Conservation (phyloP, 2,888 invertebrate species). For the Mayetiola destructor region DNA sequence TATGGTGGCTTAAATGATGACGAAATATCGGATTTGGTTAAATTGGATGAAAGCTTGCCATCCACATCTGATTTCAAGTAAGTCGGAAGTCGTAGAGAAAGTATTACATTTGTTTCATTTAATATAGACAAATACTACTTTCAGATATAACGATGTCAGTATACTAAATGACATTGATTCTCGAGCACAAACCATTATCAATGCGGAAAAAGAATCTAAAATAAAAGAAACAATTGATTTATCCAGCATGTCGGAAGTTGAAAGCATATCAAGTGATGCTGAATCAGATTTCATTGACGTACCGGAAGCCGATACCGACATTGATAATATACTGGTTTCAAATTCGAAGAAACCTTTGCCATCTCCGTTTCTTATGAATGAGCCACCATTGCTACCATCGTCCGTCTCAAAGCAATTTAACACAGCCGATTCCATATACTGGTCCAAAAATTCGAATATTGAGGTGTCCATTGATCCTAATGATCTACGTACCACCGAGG, state of each 20-base stretch:
- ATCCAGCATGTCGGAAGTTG: neutral
- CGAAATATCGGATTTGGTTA: constrained; percentile 44
- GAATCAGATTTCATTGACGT: constrained; percentile 29
- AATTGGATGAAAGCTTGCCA: neutral
- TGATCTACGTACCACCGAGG: constrained; percentile 32
- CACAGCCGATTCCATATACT: too few species aligned
- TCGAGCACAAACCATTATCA: neutral
- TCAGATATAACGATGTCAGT: constrained; percentile 15
- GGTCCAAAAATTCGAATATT: constrained; percentile 13
- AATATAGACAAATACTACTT: neutral
- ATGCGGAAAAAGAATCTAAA: neutral
- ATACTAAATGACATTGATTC: neutral
- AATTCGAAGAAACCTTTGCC: neutral
- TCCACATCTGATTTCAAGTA: constrained; percentile 15
- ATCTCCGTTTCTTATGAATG: neutral
- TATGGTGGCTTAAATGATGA: constrained; percentile 58
- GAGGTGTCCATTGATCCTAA: constrained; percentile 38
- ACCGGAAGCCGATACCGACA: constrained; percentile 23
- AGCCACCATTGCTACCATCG: neutral
- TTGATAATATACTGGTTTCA: constrained; percentile 16
- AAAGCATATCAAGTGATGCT: constrained; percentile 20
- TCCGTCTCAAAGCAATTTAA: neutral
- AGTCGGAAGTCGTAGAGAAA: neutral
- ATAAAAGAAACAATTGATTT: neutral
- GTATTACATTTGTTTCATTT: neutral